Evolutionary conservation across 2,888 invertebrate species (phyloP).

Genomic region (Ophonus ardosiacus): DNA sequence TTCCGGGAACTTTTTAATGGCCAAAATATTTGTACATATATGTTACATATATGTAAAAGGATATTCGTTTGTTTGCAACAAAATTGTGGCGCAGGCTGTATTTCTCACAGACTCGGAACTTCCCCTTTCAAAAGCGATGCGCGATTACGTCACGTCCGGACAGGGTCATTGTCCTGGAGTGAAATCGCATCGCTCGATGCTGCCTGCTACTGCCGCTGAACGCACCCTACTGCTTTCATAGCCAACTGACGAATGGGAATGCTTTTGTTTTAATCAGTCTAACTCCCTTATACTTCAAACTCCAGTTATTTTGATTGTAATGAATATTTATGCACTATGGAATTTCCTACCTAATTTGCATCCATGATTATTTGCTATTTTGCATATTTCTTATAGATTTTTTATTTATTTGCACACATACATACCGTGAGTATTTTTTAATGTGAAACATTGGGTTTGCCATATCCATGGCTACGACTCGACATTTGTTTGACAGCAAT

Average conservation of each 20-base stretch:
- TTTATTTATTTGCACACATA: no score
- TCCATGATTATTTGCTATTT: no score
- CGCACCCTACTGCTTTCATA: not conserved
- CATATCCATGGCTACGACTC: no score
- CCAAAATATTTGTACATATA: no score
- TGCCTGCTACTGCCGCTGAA: not conserved
- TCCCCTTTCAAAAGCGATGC: slow-evolving; percentile 56
- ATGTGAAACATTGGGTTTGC: no score
- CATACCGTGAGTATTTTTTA: no score
- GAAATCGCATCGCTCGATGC: slow-evolving; percentile 12
- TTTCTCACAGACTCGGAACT: slow-evolving; percentile 35
- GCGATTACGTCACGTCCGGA: slow-evolving; percentile 55
- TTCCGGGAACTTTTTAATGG: no score
- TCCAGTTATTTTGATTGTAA: not conserved
- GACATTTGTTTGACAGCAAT: no score
- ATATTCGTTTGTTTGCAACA: not conserved
- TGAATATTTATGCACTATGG: not conserved
- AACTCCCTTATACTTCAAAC: not conserved
- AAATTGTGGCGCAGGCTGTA: not conserved
- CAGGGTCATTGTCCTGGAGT: slow-evolving; percentile 52
- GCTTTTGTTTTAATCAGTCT: not conserved
- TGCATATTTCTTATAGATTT: no score
- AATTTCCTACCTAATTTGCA: not conserved
- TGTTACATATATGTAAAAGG: not conserved
- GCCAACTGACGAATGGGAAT: not conserved